Conservation (phyloP, 2,888 invertebrate species). For the Drosophila atroscutellata region DNA sequence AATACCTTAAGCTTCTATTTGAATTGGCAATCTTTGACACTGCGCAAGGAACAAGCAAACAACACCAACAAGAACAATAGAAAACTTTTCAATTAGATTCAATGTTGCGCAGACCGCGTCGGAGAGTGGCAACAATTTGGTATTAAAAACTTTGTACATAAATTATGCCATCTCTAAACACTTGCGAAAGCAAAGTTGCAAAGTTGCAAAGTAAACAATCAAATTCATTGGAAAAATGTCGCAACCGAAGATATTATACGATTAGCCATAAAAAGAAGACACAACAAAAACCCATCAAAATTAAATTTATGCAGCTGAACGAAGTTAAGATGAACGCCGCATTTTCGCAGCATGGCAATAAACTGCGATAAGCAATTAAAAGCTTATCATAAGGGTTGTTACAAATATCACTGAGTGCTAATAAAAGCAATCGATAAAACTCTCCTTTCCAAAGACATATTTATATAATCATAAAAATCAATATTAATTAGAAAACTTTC, state of each 20-base stretch:
- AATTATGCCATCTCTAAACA: conserved; percentile 67
- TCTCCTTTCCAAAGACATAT: background rate
- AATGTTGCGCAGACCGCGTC: conserved; percentile 9
- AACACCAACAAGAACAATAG: conserved; percentile 17
- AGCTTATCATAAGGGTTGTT: background rate
- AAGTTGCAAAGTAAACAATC: conserved; percentile 63
- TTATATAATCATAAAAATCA: background rate
- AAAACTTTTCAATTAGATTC: conserved; percentile 63
- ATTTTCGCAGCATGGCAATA: conserved; percentile 7
- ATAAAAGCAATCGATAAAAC: background rate
- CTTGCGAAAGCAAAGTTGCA: conserved; percentile 54
- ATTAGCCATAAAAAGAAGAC: conserved; percentile 47
- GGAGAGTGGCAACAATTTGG: conserved; percentile 59
- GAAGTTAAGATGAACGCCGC: background rate
- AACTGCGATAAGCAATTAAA: conserved; percentile 1
- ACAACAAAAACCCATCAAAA: conserved; percentile 37
- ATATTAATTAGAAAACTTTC: background rate
- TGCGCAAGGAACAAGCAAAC: conserved; percentile 4
- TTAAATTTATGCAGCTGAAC: conserved; percentile 49
- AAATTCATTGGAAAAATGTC: conserved; percentile 69
- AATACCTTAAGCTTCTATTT: conserved; percentile 32
- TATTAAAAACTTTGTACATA: conserved; percentile 67
- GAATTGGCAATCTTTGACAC: conserved; percentile 36
- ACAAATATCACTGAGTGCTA: background rate
- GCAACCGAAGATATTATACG: conserved; percentile 40